A percentile compares a stretch with the other conserved stretches of the same genome.
These are phyloP conservation scores for Maccullochella peelii DNA, from an alignment of 2,113 vertebrate species.

Conservation along the genomic window DNA sequence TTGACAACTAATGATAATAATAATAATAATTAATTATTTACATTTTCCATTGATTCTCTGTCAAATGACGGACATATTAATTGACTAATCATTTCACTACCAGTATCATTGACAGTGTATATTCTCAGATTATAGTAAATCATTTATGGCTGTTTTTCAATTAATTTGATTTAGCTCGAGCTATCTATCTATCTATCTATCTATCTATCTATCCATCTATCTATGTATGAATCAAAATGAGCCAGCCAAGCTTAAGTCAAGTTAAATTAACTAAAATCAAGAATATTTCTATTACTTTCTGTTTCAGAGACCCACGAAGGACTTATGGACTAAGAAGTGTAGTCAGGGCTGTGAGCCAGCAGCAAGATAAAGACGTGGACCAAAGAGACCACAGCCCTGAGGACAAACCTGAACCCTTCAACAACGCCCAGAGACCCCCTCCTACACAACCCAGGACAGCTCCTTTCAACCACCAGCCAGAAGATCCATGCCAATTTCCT, in stretches of 20 bases:
- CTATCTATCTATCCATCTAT: not conserved
- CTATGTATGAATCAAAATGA: not conserved
- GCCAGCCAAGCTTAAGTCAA: not conserved
- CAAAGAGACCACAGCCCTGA: slow-evolving; percentile 78
- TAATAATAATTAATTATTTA: too few species aligned
- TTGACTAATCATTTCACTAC: too few species aligned
- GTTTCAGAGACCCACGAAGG: slow-evolving; percentile 86
- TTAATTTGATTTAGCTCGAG: too few species aligned
- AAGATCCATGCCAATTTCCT: slow-evolving; percentile 55
- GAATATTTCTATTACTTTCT: slow-evolving; percentile 42
- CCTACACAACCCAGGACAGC: slow-evolving; percentile 14
- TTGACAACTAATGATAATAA: too few species aligned
- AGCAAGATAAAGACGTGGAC: slow-evolving; percentile 76
- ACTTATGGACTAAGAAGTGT: slow-evolving; percentile 82
- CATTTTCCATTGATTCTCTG: too few species aligned
- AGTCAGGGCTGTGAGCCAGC: slow-evolving; percentile 83
- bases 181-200: not conserved
- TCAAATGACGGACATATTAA: too few species aligned
- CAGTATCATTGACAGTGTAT: too few species aligned
- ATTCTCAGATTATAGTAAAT: too few species aligned
- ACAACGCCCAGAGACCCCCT: slow-evolving; percentile 66
- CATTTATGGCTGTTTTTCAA: too few species aligned
- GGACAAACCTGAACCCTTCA: slow-evolving; percentile 64
- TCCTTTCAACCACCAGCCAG: slow-evolving; percentile 60
- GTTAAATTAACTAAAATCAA: slow-evolving; percentile 25